These are phyloP conservation scores for Limnephilus marmoratus DNA, from an alignment of 2,888 invertebrate species.

Conservation along the genomic window DNA sequence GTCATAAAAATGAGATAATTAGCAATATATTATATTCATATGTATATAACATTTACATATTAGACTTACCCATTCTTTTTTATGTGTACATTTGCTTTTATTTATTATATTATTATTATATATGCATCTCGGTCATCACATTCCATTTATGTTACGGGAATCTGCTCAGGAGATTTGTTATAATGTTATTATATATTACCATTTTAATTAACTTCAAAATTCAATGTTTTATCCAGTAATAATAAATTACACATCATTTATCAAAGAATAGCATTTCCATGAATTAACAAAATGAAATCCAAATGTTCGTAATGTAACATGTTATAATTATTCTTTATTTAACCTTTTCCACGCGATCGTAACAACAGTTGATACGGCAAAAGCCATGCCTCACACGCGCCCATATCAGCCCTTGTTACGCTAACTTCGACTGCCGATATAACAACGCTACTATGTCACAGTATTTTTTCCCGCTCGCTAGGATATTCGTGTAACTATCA, in stretches of 20 bases:
- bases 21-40: slow-evolving; percentile 62
- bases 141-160: background rate
- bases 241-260: background rate
- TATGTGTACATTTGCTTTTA: slow-evolving; percentile 56
- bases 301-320: background rate
- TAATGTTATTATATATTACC: background rate
- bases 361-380: no score
- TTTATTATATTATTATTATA: slow-evolving; percentile 37
- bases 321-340: background rate
- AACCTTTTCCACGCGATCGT: no score
- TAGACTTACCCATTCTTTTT: slow-evolving; percentile 66
- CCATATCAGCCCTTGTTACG: no score
- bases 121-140: slow-evolving; percentile 4
- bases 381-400: no score
- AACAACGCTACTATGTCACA: no score
- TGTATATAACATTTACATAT: slow-evolving; percentile 65
- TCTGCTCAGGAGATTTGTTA: background rate
- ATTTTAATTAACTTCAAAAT: background rate
- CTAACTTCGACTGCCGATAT: no score
- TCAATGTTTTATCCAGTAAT: background rate
- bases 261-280: background rate
- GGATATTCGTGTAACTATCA: no score
- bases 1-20: slow-evolving; percentile 58
- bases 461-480: no score
- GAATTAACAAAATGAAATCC: background rate